Base-by-base conservation (phyloP, 2,797 vertebrate species). In the Cetoscarus ocellatus region DNA sequence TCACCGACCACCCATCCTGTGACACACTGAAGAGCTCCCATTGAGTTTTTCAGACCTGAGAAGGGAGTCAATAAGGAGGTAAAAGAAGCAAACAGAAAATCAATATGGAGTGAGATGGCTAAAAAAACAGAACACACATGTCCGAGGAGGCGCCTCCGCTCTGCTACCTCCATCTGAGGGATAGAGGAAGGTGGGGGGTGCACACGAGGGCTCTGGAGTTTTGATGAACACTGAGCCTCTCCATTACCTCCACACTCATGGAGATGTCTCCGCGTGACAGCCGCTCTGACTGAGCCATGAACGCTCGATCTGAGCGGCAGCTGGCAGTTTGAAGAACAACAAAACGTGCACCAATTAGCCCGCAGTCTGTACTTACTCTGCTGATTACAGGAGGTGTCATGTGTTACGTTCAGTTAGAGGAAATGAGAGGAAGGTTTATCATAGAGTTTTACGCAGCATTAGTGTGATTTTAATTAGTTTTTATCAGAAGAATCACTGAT, bases 171-270 rank as follows among this genome's bases (percentile, higher is more conserved):
- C 53, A 11, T 66, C 49, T 38, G 50, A 77, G 17, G 36, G 17
- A 36, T 27, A 10, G 50, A 77, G 17, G 36, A 15, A 36, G 38
- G 10, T 39, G 48, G 36, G 35, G 15, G 71, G 80, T 69, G 71
- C 9, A 67, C 10, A 63, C 50, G 75, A 6, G 8, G 42, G 61
- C 73, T 86, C 82, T 91, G 85, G 73, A 67, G 77, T 86, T 85
- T 50, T 85, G 83, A 84, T 82, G 84, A 93, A 86, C 67, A 68
- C 18, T 55, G 49, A 77, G 61, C 53, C 62, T 84, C 81, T 75
- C 67, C 76, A 84, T 73, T 80, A 81, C 89, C 80, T 74, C 73
- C 10, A 39, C 82, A 79, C 80, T 89, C 82, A 87, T 86, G 84
- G 70, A 88, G 87, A 91, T 90, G 87, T 75, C 53, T 19, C 77